Percentiles rank a stretch among this genome's conserved stretches.
Evolutionary conservation across 2,888 invertebrate genomes (phyloP).

Genomic region (Sphecodes monilicornis): DNA sequence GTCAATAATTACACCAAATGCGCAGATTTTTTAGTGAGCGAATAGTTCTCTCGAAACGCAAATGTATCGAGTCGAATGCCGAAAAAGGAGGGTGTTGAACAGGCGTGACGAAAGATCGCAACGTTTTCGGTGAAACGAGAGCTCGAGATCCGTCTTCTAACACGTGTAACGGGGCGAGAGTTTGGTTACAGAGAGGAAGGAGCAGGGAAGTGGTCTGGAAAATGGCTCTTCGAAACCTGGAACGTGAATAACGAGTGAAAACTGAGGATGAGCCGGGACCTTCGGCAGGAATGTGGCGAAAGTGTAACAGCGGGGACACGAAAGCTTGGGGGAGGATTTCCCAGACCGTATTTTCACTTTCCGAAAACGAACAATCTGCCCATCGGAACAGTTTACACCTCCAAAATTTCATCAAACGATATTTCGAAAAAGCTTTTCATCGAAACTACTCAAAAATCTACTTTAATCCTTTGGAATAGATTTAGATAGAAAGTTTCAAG

Average conservation of each 20-base stretch:
- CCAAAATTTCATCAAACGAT: neutral
- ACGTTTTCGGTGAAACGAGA: slow-evolving; percentile 48
- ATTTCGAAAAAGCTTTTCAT: neutral
- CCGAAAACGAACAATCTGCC: neutral
- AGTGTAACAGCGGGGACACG: slow-evolving; percentile 54
- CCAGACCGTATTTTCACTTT: slow-evolving; percentile 39
- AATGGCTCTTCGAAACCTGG: slow-evolving; percentile 45
- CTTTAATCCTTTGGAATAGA: neutral
- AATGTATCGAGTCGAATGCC: neutral
- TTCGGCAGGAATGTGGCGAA: slow-evolving; percentile 60
- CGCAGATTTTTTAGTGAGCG: too few relatives aligned
- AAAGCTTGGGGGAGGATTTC: neutral
- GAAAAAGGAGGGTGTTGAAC: neutral
- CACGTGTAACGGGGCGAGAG: slow-evolving; percentile 56
- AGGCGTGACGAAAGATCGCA: slow-evolving; percentile 44
- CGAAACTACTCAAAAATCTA: neutral
- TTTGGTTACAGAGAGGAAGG: slow-evolving; percentile 21
- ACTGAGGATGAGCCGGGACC: slow-evolving; percentile 49
- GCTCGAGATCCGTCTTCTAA: slow-evolving; percentile 43
- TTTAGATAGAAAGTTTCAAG: too few relatives aligned
- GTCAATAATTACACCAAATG: too few relatives aligned
- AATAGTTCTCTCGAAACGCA: neutral
- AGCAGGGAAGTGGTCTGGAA: slow-evolving; percentile 49
- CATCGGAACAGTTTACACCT: neutral
- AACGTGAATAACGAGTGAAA: slow-evolving; percentile 65